Conservation (phyloP, 2,888 invertebrate genomes). For the Drosophila stalkeri region DNA sequence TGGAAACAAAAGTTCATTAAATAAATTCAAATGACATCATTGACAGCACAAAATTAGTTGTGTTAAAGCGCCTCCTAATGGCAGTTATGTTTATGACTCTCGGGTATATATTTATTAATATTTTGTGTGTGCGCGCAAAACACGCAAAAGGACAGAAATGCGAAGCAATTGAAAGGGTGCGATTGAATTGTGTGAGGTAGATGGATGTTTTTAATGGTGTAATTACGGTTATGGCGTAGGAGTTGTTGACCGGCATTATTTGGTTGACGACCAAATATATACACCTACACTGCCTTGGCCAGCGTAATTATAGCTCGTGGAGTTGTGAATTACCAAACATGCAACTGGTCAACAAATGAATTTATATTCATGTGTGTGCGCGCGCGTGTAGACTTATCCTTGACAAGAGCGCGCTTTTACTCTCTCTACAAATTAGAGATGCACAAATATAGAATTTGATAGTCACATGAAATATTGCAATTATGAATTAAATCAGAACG, state of each 20-base stretch:
- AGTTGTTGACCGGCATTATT: constrained; percentile 64
- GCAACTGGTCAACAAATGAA: constrained; percentile 61
- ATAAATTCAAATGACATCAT: constrained; percentile 74
- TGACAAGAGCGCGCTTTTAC: constrained; percentile 13
- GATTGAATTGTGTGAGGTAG: constrained; percentile 15
- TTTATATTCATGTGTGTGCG: not conserved
- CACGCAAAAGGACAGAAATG: constrained; percentile 63
- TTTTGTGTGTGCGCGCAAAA: constrained; percentile 59
- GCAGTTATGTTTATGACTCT: constrained; percentile 41
- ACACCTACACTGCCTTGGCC: constrained; percentile 43
- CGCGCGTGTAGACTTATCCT: constrained; percentile 41
- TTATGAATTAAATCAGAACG: not conserved
- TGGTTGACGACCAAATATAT: constrained; percentile 51
- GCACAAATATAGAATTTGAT: not conserved
- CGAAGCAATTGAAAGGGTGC: constrained; percentile 26
- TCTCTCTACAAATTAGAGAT: constrained; percentile 8
- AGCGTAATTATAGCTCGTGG: constrained; percentile 57
- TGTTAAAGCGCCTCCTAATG: constrained; percentile 6
- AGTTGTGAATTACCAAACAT: constrained; percentile 52
- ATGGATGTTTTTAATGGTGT: constrained; percentile 17
- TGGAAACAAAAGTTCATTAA: constrained; percentile 36
- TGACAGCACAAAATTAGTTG: constrained; percentile 52
- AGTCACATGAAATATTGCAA: not conserved
- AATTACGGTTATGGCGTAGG: constrained; percentile 29
- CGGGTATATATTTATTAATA: constrained; percentile 61